Percentiles rank a stretch among this genome's conserved stretches.
Conservation (phyloP, 1,140 invertebrate species). For the Pseudomyrmex flavicornis region DNA sequence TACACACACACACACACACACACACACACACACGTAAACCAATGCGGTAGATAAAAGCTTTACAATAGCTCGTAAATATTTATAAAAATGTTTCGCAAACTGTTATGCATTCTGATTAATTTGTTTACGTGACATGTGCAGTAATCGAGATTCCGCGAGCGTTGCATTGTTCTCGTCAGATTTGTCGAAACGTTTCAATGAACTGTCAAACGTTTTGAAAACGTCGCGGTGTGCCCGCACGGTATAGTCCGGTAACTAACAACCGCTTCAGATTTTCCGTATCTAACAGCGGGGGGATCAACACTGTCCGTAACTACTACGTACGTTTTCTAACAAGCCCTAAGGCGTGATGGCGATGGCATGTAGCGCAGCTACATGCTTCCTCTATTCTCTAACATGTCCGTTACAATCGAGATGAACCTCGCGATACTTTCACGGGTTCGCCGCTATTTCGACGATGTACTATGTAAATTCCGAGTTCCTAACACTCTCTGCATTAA, state of each 20-base stretch:
- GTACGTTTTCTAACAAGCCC: conserved; percentile 53
- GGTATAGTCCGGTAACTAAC: not conserved
- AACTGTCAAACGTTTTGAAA: conserved; percentile 42
- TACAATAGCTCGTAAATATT: not conserved
- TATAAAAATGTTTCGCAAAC: not conserved
- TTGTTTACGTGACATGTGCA: not conserved
- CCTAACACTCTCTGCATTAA: not conserved
- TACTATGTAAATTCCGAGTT: not conserved
- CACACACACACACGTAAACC: not conserved
- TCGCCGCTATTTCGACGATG: not conserved
- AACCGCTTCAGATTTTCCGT: conserved; percentile 39
- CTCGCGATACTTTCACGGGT: conserved; percentile 11
- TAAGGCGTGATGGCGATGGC: conserved; percentile 37
- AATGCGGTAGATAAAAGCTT: not conserved
- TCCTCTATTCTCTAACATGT: conserved; percentile 31
- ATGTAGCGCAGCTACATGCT: conserved; percentile 33
- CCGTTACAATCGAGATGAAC: conserved; percentile 15
- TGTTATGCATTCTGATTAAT: too few species aligned
- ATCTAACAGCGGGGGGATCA: conserved; percentile 12
- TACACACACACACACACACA: too few species aligned
- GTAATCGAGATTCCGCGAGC: not conserved
- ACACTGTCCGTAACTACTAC: conserved; percentile 39
- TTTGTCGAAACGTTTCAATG: conserved; percentile 9
- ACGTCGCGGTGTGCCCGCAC: not conserved
- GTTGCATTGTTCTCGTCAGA: not conserved